Conservation (phyloP, 2,797 vertebrate species). For the Cuniculus paca region DNA sequence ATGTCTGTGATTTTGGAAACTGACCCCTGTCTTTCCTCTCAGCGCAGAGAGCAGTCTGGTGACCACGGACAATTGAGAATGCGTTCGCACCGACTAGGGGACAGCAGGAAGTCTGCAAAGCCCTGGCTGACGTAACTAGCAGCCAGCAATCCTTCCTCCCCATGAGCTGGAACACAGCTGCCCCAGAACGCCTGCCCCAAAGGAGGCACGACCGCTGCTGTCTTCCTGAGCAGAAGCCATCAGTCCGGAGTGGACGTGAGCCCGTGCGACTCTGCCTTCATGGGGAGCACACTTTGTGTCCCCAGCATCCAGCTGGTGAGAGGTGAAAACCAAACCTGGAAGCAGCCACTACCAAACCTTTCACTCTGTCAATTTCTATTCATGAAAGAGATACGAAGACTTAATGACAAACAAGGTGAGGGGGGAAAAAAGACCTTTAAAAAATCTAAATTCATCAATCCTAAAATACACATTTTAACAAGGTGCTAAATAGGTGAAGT, state of each 20-base stretch:
- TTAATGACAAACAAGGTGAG: conserved; percentile 40
- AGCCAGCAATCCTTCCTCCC: conserved; percentile 51
- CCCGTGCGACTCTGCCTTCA: background rate
- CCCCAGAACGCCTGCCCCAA: background rate
- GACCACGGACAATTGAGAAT: conserved; percentile 20
- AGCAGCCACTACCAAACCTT: background rate
- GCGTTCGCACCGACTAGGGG: background rate
- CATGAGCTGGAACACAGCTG: conserved; percentile 70
- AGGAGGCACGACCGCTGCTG: background rate
- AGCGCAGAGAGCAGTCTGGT: background rate
- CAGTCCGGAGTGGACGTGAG: background rate
- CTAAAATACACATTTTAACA: conserved; percentile 71
- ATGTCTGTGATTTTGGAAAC: conserved; percentile 52
- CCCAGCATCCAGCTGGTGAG: background rate
- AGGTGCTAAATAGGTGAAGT: conserved; percentile 69
- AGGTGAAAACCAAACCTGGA: background rate
- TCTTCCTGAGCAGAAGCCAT: background rate
- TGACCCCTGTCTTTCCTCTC: conserved; percentile 37
- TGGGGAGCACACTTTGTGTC: background rate
- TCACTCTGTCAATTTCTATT: conserved; percentile 62
- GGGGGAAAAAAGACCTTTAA: background rate
- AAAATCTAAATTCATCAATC: conserved; percentile 63
- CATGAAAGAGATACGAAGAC: conserved; percentile 6
- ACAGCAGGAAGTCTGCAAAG: conserved; percentile 54
- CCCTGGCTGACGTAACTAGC: background rate